Conservation (phyloP, 2,797 vertebrate species). For the Selene dorsalis region DNA sequence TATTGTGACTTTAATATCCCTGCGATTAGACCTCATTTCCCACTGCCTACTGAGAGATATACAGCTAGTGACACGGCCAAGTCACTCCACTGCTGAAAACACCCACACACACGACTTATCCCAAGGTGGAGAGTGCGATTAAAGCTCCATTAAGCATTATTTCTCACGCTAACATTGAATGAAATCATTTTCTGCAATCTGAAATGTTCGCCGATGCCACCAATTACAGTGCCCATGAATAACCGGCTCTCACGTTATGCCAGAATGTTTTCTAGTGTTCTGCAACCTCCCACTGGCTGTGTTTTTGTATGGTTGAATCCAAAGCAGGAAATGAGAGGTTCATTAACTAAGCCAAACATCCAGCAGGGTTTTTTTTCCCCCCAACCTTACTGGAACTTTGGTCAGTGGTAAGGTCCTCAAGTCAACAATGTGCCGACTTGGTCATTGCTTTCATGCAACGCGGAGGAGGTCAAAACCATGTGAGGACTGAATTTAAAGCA, state of each 20-base stretch:
- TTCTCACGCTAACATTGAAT: conserved; percentile 52
- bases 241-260: background rate
- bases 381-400: background rate
- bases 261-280: background rate
- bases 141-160: conserved; percentile 61
- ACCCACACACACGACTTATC: conserved; percentile 51
- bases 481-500: background rate
- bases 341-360: conserved; percentile 2
- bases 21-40: conserved; percentile 84
- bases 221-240: conserved; percentile 24
- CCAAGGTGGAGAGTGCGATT: conserved; percentile 68
- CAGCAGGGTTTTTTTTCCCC: background rate
- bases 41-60: conserved; percentile 78
- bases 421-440: background rate
- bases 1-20: conserved; percentile 86
- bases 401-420: background rate
- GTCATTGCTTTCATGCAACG: background rate
- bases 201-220: conserved; percentile 14
- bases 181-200: conserved; percentile 47
- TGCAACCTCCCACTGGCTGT: background rate
- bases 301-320: background rate
- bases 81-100: conserved; percentile 60
- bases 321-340: background rate
- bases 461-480: background rate
- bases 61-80: conserved; percentile 79